A percentile compares a stretch with the other conserved stretches of the same genome.
These are phyloP conservation scores for Echiichthys vipera DNA, from an alignment of 2,797 vertebrate species.

Conservation along the genomic window DNA sequence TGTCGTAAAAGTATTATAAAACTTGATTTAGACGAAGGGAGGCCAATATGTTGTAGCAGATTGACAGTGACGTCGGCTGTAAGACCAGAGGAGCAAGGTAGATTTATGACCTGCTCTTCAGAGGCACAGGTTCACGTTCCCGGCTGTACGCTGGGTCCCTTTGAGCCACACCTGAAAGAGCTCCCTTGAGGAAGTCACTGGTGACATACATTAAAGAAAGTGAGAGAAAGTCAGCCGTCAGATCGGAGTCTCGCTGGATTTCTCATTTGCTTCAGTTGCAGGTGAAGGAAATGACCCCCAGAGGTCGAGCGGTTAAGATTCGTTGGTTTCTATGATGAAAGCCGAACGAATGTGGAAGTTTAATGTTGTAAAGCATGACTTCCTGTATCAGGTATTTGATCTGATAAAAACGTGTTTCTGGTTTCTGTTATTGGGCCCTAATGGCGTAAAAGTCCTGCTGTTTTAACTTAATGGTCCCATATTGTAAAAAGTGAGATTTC, in stretches of 20 bases:
- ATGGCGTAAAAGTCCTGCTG: neutral
- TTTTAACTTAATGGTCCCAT: no score
- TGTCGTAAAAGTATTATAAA: slow-evolving; percentile 75
- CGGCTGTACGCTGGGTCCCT: slow-evolving; percentile 6
- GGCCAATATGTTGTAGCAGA: slow-evolving; percentile 68
- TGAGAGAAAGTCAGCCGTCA: slow-evolving; percentile 37
- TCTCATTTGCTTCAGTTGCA: slow-evolving; percentile 56
- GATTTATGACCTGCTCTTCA: slow-evolving; percentile 68
- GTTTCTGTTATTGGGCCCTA: neutral
- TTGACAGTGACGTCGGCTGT: slow-evolving; percentile 64
- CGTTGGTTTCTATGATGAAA: slow-evolving; percentile 37
- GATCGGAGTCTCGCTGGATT: slow-evolving; percentile 48
- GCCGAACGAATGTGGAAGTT: slow-evolving; percentile 21
- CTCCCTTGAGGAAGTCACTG: slow-evolving; percentile 45
- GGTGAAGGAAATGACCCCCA: slow-evolving; percentile 52
- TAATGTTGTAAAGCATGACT: neutral
- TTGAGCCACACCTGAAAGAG: slow-evolving; percentile 55
- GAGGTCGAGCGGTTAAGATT: slow-evolving; percentile 24
- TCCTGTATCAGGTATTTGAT: slow-evolving; percentile 1
- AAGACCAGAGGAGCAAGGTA: slow-evolving; percentile 34
- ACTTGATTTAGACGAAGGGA: slow-evolving; percentile 63
- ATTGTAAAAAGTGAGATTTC: no score
- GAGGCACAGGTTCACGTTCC: slow-evolving; percentile 42
- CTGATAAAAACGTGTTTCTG: neutral
- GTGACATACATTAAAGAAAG: slow-evolving; percentile 61